Conservation (phyloP, 2,888 invertebrate species). For the Eristalinus sepulchralis region DNA sequence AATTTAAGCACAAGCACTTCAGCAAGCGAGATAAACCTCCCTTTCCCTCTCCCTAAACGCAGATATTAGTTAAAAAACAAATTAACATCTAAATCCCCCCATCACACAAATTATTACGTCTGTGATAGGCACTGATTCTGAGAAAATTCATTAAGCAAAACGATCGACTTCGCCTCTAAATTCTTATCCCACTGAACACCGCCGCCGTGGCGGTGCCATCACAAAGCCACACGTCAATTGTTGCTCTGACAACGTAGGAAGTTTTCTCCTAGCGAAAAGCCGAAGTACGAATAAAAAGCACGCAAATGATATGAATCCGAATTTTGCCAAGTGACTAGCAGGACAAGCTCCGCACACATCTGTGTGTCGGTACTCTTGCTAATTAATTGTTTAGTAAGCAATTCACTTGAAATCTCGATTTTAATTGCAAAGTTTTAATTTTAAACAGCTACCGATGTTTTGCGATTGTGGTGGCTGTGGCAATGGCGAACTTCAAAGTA, state of each 20-base stretch:
- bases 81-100: too few relatives aligned
- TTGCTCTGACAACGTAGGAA: background rate
- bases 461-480: slow-evolving; percentile 48
- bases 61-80: too few relatives aligned
- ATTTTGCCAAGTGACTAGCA: slow-evolving; percentile 4
- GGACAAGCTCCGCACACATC: background rate
- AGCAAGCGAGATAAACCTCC: too few relatives aligned
- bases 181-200: background rate
- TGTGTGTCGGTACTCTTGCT: slow-evolving; percentile 4
- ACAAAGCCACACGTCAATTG: background rate
- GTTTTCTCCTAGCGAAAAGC: background rate
- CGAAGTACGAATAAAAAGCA: background rate
- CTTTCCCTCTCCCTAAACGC: too few relatives aligned
- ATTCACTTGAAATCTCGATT: slow-evolving; percentile 32
- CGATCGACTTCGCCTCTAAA: background rate
- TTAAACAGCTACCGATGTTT: slow-evolving; percentile 36
- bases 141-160: background rate
- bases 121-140: background rate
- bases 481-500: slow-evolving; percentile 38
- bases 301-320: background rate
- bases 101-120: too few relatives aligned
- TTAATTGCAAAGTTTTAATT: slow-evolving; percentile 62
- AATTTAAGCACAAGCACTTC: too few relatives aligned
- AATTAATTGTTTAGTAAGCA: slow-evolving; percentile 46
- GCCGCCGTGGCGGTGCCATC: background rate